Evolutionary conservation across 2,888 invertebrate genomes (phyloP).

Genomic region (Drosophila neonasuta): DNA sequence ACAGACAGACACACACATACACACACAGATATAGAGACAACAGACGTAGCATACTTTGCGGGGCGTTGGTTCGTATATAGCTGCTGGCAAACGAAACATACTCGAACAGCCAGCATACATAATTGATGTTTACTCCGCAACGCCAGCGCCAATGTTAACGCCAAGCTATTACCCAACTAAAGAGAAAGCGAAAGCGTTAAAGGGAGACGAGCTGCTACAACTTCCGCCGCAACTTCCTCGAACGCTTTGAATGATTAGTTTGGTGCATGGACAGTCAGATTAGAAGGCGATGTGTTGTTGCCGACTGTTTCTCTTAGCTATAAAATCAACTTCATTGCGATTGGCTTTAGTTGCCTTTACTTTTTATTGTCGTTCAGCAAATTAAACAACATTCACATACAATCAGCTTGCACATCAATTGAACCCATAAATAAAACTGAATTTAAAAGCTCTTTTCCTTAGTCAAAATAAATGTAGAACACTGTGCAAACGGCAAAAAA

Average conservation of each 20-base stretch:
- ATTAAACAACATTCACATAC: neutral
- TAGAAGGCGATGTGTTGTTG: constrained; percentile 6
- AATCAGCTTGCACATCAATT: neutral
- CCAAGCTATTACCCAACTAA: constrained; percentile 15
- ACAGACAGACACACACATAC: constrained; percentile 3
- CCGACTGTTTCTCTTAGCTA: constrained; percentile 41
- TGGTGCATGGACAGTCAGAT: constrained; percentile 44
- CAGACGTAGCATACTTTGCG: constrained; percentile 66
- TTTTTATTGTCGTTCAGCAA: constrained; percentile 13
- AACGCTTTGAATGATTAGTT: constrained; percentile 70
- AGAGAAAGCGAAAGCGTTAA: neutral
- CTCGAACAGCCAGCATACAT: constrained; percentile 58
- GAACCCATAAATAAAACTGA: neutral
- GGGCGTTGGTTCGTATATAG: constrained; percentile 61
- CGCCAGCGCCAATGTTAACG: constrained; percentile 11
- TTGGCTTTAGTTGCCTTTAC: constrained; percentile 12
- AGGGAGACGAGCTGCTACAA: constrained; percentile 45
- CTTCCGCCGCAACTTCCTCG: constrained; percentile 66
- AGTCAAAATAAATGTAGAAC: constrained; percentile 81
- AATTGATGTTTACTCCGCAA: constrained; percentile 65
- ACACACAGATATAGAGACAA: constrained; percentile 16
- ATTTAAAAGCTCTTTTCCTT: neutral
- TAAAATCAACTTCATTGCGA: constrained; percentile 53
- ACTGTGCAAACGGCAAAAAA: constrained; percentile 80
- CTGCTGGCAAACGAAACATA: constrained; percentile 48